Evolutionary conservation across 2,113 vertebrate genomes (phyloP), one percentile per base, ranked within the genome.

Genomic region (Solenodon paradoxus): DNA sequence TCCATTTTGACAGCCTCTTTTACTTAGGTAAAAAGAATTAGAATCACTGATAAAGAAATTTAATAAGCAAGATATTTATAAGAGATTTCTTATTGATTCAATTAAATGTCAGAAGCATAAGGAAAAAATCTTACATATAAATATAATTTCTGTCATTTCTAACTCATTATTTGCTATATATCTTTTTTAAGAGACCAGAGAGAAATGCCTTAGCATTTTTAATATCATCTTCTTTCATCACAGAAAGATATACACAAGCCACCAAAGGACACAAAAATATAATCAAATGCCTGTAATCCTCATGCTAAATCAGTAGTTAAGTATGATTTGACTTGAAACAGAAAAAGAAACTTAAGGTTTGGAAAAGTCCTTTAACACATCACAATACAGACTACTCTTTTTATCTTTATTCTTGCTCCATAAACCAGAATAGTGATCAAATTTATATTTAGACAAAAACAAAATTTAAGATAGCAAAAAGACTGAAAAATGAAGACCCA

Each of bases 191-290:
- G 6, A 78, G 16, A 81, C 19, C 13, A 42, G 85, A 69, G 4
- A 80, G 6, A 96, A 81, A 66, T 75, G n/a, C 26, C 75, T 88
- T 69, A 59, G 35, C 28, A 90, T 59, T 88, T 90, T 61, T 90
- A 22, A 26, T 71, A 80, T 45, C 22, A 66, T 17, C 16, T 74
- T 64, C 38, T 55, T 66, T 55, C 38, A 38, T 42, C 42, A 90
- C 2, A 86, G 49, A 89, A 92, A 81, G 64, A 69, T 1, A 53
- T 59, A 75, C 7, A 77, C 26, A n/a, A 38, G 32, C 2, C 69
- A 94, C 17, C 45, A 82, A 92, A 86, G 51, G 26, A 90, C 42
- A 49, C 4, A 59, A 77, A 82, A 80, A 68, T 68, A 6, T 59
- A 42, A 10, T 24, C 45, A 77, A 74, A 71, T 59, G 13, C 17